phyloP scores from a whole-genome alignment of 2,113 vertebrate genomes.

The Microtus pennsylvanicus region DNA sequence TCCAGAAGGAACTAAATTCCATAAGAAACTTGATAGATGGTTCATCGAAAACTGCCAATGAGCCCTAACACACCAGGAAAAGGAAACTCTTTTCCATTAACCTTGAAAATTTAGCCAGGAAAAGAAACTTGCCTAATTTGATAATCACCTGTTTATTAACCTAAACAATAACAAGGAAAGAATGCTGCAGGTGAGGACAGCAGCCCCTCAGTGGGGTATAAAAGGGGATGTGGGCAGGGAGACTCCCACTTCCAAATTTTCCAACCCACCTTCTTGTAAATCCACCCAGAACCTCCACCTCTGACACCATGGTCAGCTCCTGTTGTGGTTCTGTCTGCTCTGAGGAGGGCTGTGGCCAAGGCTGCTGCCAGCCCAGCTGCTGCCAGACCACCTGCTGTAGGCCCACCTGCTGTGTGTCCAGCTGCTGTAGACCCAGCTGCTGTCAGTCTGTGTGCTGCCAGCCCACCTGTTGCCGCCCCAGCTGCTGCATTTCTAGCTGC shows the following conservation, averaged over 20 bases:
- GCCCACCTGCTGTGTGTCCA: neutral
- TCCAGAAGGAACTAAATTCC: neutral
- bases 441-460: neutral
- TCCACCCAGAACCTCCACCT: too few species aligned
- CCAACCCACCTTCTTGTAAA: too few species aligned
- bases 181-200: neutral
- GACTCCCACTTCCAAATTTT: too few species aligned
- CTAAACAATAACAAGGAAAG: constrained; percentile 48
- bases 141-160: constrained; percentile 15
- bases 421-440: neutral
- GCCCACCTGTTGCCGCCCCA: neutral
- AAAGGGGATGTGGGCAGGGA: too few species aligned
- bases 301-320: too few species aligned
- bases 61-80: neutral
- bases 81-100: neutral
- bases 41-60: neutral
- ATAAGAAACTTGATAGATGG: neutral
- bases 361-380: constrained; percentile 39
- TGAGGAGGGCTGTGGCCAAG: constrained; percentile 2
- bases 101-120: neutral
- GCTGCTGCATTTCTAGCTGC: too few species aligned
- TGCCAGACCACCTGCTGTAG: neutral
- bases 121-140: constrained; percentile 11
- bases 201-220: neutral
- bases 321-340: neutral